Evolutionary conservation across 1,140 invertebrate genomes (phyloP).

Genomic region (Panagrolaimus sp.): DNA sequence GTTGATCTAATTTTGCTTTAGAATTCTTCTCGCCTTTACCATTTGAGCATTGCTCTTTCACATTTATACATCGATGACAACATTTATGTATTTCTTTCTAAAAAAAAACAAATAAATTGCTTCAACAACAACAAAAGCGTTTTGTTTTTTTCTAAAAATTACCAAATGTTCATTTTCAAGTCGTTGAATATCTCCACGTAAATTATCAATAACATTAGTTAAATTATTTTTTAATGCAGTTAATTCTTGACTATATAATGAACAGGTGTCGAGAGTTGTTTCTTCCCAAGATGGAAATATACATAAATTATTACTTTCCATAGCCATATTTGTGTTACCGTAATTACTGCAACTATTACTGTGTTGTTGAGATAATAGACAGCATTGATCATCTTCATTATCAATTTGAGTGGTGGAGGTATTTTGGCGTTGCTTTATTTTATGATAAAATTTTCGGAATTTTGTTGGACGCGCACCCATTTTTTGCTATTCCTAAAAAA

Average conservation of each 20-base stretch:
- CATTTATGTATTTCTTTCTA: constrained; percentile 20
- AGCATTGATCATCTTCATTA: constrained; percentile 7
- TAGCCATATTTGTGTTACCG: not conserved
- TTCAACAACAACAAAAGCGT: too few relatives aligned
- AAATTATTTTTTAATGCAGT: too few relatives aligned
- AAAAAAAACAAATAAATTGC: constrained; percentile 4
- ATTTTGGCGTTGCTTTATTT: constrained; percentile 16
- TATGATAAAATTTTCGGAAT: constrained; percentile 26
- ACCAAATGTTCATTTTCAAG: too few relatives aligned
- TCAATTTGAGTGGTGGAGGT: not conserved
- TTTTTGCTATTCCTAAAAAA: not conserved
- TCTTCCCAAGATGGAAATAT: not conserved
- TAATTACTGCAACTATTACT: not conserved
- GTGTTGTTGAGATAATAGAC: not conserved
- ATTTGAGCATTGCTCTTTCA: not conserved
- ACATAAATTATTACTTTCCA: constrained; percentile 14
- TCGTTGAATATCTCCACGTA: too few relatives aligned
- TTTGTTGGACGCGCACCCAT: constrained; percentile 29
- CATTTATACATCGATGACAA: constrained; percentile 13
- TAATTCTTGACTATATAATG: too few relatives aligned
- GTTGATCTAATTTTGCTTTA: constrained; percentile 2
- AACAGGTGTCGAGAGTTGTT: too few relatives aligned
- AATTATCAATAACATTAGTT: too few relatives aligned
- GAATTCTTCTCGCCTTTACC: not conserved
- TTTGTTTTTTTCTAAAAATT: too few relatives aligned